A percentile compares a stretch with the other conserved stretches of the same genome.
phyloP scores from a whole-genome alignment of 2,113 vertebrate species.

The Ranitomeya variabilis region DNA sequence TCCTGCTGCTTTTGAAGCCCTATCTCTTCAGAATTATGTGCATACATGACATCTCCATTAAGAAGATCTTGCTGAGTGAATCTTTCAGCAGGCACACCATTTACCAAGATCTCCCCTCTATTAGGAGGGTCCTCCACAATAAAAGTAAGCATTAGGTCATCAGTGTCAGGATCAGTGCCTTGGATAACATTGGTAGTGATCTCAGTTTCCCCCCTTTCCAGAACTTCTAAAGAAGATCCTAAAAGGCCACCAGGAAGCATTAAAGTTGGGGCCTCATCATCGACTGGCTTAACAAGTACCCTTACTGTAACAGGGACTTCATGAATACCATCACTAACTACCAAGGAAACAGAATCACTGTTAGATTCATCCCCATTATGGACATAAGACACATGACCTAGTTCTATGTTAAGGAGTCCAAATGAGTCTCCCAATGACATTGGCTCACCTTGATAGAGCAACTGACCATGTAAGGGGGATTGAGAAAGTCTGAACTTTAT shows the following conservation, averaged over 20 bases:
- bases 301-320: conserved; percentile 64
- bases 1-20: conserved; percentile 65
- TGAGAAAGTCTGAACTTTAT: conserved; percentile 74
- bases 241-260: conserved; percentile 56
- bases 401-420: conserved; percentile 73
- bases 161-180: conserved; percentile 62
- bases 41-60: conserved; percentile 63
- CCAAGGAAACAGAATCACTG: conserved; percentile 65
- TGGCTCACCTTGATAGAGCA: conserved; percentile 75
- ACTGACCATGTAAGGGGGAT: conserved; percentile 72
- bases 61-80: conserved; percentile 70
- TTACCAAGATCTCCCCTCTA: conserved; percentile 64
- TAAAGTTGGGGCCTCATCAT: conserved; percentile 61
- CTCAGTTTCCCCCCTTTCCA: conserved; percentile 66
- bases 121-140: conserved; percentile 66
- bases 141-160: conserved; percentile 64
- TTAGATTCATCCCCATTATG: conserved; percentile 61
- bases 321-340: conserved; percentile 68
- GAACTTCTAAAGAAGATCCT: conserved; percentile 64
- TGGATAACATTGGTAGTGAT: conserved; percentile 63
- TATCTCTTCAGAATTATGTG: conserved; percentile 69
- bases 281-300: conserved; percentile 62
- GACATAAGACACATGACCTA: conserved; percentile 73
- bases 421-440: conserved; percentile 80
- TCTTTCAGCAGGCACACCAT: conserved; percentile 60